phyloP scores from a whole-genome alignment of 2,888 invertebrate genomes.

The Eueremaeus valkanovi region DNA sequence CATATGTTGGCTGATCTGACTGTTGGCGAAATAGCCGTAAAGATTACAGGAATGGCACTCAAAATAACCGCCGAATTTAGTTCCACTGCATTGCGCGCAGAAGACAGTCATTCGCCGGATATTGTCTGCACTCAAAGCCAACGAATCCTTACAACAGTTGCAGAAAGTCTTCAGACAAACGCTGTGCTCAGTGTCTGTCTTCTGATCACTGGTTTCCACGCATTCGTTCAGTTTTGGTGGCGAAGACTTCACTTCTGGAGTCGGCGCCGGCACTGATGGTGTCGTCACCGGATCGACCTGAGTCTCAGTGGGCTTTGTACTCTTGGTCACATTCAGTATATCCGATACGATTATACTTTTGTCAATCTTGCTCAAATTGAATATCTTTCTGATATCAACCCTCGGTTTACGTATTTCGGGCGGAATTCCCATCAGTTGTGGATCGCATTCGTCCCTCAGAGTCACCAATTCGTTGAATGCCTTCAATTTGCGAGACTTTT shows the following conservation, averaged over 20 bases:
- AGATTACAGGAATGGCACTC: conserved; percentile 24
- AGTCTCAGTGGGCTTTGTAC: no score
- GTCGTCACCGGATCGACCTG: no score
- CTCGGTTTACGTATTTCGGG: conserved; percentile 15
- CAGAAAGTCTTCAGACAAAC: not conserved
- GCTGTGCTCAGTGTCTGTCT: no score
- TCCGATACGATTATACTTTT: not conserved
- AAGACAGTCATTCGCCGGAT: conserved; percentile 4
- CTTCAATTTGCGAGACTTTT: not conserved
- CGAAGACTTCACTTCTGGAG: no score
- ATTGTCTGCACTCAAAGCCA: not conserved
- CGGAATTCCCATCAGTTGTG: not conserved
- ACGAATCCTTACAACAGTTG: not conserved
- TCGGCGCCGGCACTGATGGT: no score
- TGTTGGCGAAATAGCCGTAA: conserved; percentile 31
- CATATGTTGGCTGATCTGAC: conserved; percentile 6
- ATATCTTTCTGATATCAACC: not conserved
- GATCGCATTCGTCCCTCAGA: not conserved
- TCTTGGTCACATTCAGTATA: no score
- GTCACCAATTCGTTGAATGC: conserved; percentile 1
- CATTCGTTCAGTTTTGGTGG: not conserved
- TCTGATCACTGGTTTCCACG: not conserved
- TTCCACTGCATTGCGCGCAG: not conserved
- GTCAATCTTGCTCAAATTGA: conserved; percentile 7
- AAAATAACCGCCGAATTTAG: conserved; percentile 25